A percentile compares a stretch with the other conserved stretches of the same genome.
These are phyloP conservation scores for Nycticebus coucang DNA, from an alignment of 2,113 vertebrate genomes.

Conservation along the genomic window DNA sequence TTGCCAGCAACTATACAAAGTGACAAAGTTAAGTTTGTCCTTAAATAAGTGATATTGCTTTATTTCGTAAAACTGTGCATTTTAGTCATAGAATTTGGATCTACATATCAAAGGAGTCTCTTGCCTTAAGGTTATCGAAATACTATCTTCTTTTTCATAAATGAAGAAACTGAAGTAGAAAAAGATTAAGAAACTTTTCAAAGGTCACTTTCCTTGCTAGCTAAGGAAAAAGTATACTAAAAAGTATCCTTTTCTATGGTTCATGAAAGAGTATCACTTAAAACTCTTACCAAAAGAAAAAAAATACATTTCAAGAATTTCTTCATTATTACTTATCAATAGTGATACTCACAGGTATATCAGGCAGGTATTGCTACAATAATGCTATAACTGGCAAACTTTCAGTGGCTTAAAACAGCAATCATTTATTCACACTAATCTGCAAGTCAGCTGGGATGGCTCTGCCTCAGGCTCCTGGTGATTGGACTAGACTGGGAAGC, in stretches of 20 bases:
- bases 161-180: background rate
- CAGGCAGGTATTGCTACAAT: background rate
- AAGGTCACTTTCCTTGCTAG: background rate
- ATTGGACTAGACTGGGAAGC: background rate
- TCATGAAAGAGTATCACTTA: background rate
- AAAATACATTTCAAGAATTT: background rate
- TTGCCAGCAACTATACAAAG: background rate
- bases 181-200: background rate
- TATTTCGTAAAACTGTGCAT: background rate
- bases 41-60: constrained; percentile 32
- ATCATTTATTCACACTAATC: background rate
- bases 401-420: background rate
- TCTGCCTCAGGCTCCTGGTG: background rate
- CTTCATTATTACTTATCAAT: background rate
- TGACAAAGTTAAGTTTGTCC: background rate
- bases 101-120: background rate
- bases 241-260: background rate
- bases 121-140: background rate
- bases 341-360: background rate
- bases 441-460: background rate
- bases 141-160: background rate
- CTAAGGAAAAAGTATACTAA: constrained; percentile 22
- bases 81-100: background rate
- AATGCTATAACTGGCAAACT: background rate
- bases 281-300: background rate